Base-by-base conservation (phyloP, 2,888 invertebrate species). In the Cylindroiulus punctatus region DNA sequence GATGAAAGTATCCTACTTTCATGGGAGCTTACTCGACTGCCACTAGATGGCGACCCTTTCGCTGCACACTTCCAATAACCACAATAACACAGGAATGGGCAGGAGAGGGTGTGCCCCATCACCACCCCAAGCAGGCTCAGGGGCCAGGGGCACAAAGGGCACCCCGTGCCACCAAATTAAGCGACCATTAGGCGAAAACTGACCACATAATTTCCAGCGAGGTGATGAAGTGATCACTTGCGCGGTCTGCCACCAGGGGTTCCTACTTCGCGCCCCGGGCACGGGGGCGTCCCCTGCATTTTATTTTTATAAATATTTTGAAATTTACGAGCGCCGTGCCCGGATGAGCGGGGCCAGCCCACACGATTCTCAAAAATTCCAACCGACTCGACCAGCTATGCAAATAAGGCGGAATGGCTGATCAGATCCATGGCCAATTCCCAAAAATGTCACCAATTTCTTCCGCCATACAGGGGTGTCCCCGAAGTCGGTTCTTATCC, bases 241-340 rank as follows among this genome's bases (percentile, higher is more conserved):
- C 26, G n/a, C n/a, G 65, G 26, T 7, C 7, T 7, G 7, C 65
- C 65, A 26, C 26, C 65, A 65, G 65, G 57, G 57, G 57, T 57
- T 57, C n/a, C 5, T n/a, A n/a, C 4, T n/a, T 57, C 57, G n/a
- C 57, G 26, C 65, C 65, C 65, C 26, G 65, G n/a, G 57, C 57
- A 57, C 57, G 26, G 22, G 65, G 65, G 65, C 65, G 65, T 65
- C 65, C 65, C 65, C n/a, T 22, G 5, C 40, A 10, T 44, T 44
- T 44, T 8, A 65, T 65, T 65, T 65, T 12, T 5, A 65, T 65
- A 65, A 65, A 65, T 65, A 65, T 65, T 65, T 65, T 10, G 65
- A 65, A 65, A 65, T 65, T 65, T 65, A 65, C n/a, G 65, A 65
- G 65, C 65, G 26, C 57, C 57, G 22, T 57, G 57, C 57, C n/a